Conservation (phyloP, 2,888 invertebrate species). For the Troides aeacus region DNA sequence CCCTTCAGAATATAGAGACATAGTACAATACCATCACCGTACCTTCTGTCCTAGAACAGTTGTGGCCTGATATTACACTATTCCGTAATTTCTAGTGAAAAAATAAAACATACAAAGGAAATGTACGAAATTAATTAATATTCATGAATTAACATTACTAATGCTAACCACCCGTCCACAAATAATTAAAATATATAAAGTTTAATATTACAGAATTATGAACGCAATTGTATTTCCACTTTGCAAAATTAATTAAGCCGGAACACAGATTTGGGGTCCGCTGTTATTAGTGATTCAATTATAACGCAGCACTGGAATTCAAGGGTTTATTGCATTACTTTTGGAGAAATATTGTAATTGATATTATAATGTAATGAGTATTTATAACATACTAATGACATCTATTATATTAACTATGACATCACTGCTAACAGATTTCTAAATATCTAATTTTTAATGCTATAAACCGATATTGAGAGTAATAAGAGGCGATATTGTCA, state of each 20-base stretch:
- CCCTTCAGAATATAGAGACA: too few relatives aligned
- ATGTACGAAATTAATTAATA: not conserved
- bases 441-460: too few relatives aligned
- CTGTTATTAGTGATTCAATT: slow-evolving; percentile 9
- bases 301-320: not conserved
- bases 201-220: slow-evolving; percentile 18
- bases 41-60: too few relatives aligned
- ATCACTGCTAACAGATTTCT: too few relatives aligned
- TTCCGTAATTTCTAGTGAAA: too few relatives aligned
- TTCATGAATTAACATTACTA: not conserved
- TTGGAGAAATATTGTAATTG: not conserved
- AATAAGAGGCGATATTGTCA: too few relatives aligned
- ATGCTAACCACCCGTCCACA: not conserved
- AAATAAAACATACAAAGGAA: too few relatives aligned
- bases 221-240: slow-evolving; percentile 7
- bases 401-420: not conserved
- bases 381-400: not conserved
- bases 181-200: slow-evolving; percentile 10
- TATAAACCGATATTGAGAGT: too few relatives aligned
- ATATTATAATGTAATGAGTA: not conserved
- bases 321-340: not conserved
- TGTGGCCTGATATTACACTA: too few relatives aligned
- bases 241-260: slow-evolving; percentile 22
- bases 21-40: too few relatives aligned
- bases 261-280: not conserved